Evolutionary conservation across 2,797 vertebrate species (phyloP).

Genomic region (Ceryle rudis): DNA sequence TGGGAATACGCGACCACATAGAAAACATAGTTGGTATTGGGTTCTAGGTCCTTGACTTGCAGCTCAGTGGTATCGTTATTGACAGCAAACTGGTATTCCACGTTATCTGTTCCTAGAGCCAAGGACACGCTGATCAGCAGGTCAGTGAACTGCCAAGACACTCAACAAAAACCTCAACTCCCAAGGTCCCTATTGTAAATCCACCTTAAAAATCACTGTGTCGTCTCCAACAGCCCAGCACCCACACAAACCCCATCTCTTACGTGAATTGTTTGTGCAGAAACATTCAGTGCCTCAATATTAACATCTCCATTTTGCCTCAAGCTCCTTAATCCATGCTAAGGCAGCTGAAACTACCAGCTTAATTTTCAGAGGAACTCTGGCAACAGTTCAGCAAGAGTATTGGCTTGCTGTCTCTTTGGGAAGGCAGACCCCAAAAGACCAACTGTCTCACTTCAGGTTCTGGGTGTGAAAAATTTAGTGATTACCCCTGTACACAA

Average conservation of each 20-base stretch:
- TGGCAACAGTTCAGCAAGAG: neutral
- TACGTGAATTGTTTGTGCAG: neutral
- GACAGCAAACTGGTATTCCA: constrained; percentile 97
- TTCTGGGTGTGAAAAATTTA: neutral
- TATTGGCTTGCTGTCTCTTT: neutral
- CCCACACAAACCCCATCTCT: neutral
- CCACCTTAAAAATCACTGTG: neutral
- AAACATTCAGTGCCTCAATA: neutral
- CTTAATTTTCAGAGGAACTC: neutral
- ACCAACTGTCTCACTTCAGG: neutral
- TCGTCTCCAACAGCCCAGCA: neutral
- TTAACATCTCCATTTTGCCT: neutral
- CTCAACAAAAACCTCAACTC: neutral
- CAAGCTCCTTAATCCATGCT: neutral
- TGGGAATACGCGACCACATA: constrained; percentile 96
- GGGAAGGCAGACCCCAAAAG: neutral
- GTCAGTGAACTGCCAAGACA: constrained; percentile 3
- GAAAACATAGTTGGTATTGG: constrained; percentile 93
- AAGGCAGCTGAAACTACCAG: neutral
- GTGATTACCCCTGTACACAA: neutral
- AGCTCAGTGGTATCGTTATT: constrained; percentile 97
- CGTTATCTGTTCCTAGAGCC: constrained; percentile 87
- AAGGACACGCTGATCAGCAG: constrained; percentile 48
- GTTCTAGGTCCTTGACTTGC: constrained; percentile 92
- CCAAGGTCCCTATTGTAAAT: neutral